Base-by-base conservation (phyloP, 2,113 vertebrate genomes). In the Aix galericulata region DNA sequence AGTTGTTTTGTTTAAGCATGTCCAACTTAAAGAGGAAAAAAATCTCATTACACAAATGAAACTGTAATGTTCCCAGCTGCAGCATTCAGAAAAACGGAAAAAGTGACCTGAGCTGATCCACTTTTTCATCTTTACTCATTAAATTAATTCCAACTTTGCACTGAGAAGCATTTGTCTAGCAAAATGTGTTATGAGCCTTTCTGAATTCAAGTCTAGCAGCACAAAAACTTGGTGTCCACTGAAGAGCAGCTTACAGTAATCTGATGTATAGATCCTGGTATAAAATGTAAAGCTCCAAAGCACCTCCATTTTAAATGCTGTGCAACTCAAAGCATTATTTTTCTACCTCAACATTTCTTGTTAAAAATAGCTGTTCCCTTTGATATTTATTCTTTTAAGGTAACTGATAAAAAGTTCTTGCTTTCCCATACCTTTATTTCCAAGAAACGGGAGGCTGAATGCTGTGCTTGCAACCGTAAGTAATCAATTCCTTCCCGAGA, bases 1-100 rank as follows among this genome's bases (percentile, higher is more conserved):
- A 96, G 96, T 98, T 98, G 94, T 99, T 98, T 94, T 99, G 97
- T 82, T 98, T 99, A 82, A 99, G 91, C 38, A 91, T 80, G 72
- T 99, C 98, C 96, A 99, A 91, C 99, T 99, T 96, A 53, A 94
- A 86, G 86, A 96, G 69, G 78, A 44, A 86, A 93, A 77, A 75
- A 73, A 85, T 36, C 42, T 48, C 32, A 36, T 94, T 97, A 95
- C 91, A 82, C 8, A 89, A 63, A 83, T 3, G 68, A 46, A 94
- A 74, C 8, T 6, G 22, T 7, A 25, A 9, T 63, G 42, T 17
- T 86, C 81, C 86, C 48, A 56, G 66, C 7, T 27, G 62, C 8
- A 63, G 91, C 48, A 52, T 60, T 78, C 66, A 91, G n/a, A 42
- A 85, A 91, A 92, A 78, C 0, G 3, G 18, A 8, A 40, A 23